A percentile compares a stretch with the other conserved stretches of the same genome.
Evolutionary conservation across 2,113 vertebrate genomes (phyloP).

Genomic region (Natator depressus): DNA sequence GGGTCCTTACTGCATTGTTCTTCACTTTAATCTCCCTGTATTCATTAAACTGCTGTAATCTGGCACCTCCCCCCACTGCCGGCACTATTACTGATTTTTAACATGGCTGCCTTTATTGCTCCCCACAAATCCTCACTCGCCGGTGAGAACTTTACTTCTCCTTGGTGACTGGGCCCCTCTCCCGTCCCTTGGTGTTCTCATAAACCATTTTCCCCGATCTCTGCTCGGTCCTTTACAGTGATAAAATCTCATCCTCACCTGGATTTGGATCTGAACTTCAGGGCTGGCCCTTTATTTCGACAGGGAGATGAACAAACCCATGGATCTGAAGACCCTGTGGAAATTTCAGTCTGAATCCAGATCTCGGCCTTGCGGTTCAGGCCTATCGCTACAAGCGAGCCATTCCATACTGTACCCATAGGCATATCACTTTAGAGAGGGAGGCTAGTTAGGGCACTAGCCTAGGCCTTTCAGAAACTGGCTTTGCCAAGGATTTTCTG

Average conservation of each 20-base stretch:
- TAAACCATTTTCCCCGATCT: neutral
- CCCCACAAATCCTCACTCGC: neutral
- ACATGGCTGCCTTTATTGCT: neutral
- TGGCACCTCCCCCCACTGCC: neutral
- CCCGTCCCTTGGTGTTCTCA: neutral
- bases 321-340: neutral
- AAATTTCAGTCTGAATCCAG: neutral
- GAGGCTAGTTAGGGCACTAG: neutral
- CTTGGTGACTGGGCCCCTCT: neutral
- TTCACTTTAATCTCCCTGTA: slow-evolving; percentile 5
- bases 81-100: neutral
- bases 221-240: neutral
- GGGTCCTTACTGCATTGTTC: neutral
- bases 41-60: neutral
- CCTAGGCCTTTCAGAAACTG: neutral
- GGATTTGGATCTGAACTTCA: neutral
- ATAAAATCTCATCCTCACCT: neutral
- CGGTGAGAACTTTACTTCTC: neutral
- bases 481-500: neutral
- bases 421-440: neutral
- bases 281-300: neutral
- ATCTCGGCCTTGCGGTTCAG: neutral
- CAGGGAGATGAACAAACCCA: fast-evolving
- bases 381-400: neutral
- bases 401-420: neutral